Evolutionary conservation across 23 tunicate species (phyloP).

Genomic region (Clavelina lepadiformis): DNA sequence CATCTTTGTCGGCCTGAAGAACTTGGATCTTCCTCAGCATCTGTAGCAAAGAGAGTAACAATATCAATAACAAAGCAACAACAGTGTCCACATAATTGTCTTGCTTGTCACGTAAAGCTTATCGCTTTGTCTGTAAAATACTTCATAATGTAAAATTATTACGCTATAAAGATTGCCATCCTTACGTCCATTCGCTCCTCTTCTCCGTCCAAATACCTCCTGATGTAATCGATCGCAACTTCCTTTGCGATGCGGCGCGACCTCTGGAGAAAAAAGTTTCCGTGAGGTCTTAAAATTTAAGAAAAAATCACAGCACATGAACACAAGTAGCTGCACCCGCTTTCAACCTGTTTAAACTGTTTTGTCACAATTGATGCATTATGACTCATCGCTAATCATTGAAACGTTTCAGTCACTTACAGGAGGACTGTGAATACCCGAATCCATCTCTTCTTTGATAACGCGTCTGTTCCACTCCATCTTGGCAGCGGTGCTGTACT

Average conservation of each 20-base stretch:
- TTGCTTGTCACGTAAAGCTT: no score
- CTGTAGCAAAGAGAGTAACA: slow-evolving; percentile 23
- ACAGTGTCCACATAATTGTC: neutral
- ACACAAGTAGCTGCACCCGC: no score
- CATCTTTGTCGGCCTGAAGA: slow-evolving; percentile 62
- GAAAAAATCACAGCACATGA: no score
- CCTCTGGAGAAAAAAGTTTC: slow-evolving; percentile 33
- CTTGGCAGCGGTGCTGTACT: slow-evolving; percentile 70
- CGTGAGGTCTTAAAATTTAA: no score
- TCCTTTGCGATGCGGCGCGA: slow-evolving; percentile 86
- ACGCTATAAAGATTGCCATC: no score
- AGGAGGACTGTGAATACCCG: slow-evolving; percentile 80
- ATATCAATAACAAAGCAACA: neutral
- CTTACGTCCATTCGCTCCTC: slow-evolving; percentile 71
- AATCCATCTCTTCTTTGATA: slow-evolving; percentile 87
- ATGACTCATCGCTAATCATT: no score
- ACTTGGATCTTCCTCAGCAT: slow-evolving; percentile 55
- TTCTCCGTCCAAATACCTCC: slow-evolving; percentile 86
- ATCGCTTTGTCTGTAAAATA: no score
- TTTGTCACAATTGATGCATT: no score
- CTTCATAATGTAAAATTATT: no score
- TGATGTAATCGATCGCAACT: slow-evolving; percentile 87
- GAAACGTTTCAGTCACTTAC: slow-evolving; percentile 25
- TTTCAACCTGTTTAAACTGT: no score
- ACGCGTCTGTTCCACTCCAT: slow-evolving; percentile 93